Evolutionary conservation across 2,888 invertebrate genomes (phyloP).

Genomic region (Tromatobia lineatoria): DNA sequence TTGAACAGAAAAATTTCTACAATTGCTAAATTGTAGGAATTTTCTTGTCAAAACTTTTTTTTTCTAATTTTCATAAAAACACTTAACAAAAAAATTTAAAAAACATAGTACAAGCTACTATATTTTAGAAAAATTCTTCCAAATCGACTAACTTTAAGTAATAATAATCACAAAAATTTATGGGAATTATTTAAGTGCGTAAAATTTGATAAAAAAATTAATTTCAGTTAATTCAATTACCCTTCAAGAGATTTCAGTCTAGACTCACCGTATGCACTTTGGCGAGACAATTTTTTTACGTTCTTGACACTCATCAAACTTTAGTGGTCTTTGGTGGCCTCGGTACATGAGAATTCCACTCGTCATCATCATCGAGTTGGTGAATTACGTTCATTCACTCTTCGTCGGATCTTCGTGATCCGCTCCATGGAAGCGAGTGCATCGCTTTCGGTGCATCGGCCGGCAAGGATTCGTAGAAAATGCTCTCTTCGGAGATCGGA

Average conservation of each 20-base stretch:
- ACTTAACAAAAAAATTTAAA: too few relatives aligned
- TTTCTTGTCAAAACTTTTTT: too few relatives aligned
- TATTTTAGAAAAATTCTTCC: too few relatives aligned
- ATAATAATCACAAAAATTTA: too few relatives aligned
- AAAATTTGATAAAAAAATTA: too few relatives aligned
- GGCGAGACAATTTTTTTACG: not conserved
- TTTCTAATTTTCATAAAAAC: too few relatives aligned
- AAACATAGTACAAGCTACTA: too few relatives aligned
- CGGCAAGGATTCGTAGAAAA: conserved; percentile 6
- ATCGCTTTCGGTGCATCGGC: not conserved
- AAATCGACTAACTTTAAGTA: too few relatives aligned
- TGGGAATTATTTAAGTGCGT: too few relatives aligned
- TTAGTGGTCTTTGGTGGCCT: not conserved
- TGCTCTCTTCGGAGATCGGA: not conserved
- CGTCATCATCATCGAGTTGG: not conserved
- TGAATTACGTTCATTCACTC: conserved; percentile 3
- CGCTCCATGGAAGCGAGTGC: not conserved
- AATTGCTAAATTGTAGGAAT: too few relatives aligned
- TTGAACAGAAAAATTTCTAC: too few relatives aligned
- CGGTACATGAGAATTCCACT: not conserved
- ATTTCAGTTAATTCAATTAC: too few relatives aligned
- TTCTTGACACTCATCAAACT: not conserved
- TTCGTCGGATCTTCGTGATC: not conserved
- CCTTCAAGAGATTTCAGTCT: not conserved
- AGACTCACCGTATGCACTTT: not conserved